Evolutionary conservation across 2,797 vertebrate genomes (phyloP).

Genomic region (Pangasius mekongensis): DNA sequence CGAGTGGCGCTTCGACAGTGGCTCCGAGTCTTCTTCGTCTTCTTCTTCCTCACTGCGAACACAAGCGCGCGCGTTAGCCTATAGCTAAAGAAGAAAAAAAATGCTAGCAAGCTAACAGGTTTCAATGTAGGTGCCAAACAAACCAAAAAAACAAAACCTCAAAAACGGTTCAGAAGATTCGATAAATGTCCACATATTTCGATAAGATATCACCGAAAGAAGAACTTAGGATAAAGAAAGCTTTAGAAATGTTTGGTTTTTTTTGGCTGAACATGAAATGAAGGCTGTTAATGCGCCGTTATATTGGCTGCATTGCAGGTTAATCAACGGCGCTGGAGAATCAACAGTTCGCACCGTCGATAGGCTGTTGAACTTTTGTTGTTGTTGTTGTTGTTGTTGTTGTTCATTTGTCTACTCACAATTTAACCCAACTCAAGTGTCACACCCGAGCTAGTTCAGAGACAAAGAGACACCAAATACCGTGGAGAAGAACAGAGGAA

Average conservation of each 20-base stretch:
- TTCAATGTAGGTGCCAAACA: slow-evolving; percentile 24
- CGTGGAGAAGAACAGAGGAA: neutral
- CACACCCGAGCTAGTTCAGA: slow-evolving; percentile 15
- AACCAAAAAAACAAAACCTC: neutral
- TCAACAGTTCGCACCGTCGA: slow-evolving; percentile 47
- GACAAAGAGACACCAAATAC: slow-evolving; percentile 28
- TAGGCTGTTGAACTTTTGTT: slow-evolving; percentile 11
- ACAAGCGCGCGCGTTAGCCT: slow-evolving; percentile 10
- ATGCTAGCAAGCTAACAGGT: slow-evolving; percentile 46
- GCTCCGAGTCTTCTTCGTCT: slow-evolving; percentile 87
- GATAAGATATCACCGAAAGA: neutral
- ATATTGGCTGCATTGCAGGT: slow-evolving; percentile 40
- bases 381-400: neutral
- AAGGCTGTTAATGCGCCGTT: neutral
- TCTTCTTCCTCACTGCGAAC: slow-evolving; percentile 74
- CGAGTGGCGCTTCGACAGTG: slow-evolving; percentile 94
- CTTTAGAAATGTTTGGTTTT: neutral
- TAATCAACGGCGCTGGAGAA: slow-evolving; percentile 55
- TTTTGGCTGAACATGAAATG: neutral
- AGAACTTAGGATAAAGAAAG: neutral
- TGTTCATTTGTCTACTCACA: neutral
- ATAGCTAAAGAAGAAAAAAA: neutral
- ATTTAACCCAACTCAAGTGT: neutral
- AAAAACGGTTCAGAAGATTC: neutral
- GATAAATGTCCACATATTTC: neutral